phyloP scores from a whole-genome alignment of 2,113 vertebrate genomes.

The Myocastor coypus region DNA sequence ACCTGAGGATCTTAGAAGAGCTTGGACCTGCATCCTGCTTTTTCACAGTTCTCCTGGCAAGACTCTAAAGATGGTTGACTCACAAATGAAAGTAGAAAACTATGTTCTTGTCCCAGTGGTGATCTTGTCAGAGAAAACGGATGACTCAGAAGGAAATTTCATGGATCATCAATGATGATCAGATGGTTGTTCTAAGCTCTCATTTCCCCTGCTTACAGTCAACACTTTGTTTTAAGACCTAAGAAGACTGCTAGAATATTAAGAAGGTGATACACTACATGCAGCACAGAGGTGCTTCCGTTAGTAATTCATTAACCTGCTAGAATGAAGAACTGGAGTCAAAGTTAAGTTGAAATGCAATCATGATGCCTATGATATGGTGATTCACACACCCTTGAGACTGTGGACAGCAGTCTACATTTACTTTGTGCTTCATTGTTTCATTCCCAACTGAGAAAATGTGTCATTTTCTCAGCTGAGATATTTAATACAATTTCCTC shows the following conservation, averaged over 20 bases:
- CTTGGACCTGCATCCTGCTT: neutral
- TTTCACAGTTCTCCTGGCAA: neutral
- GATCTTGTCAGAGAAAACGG: neutral
- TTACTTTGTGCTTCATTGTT: slow-evolving; percentile 18
- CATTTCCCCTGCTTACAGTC: neutral
- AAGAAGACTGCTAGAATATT: neutral
- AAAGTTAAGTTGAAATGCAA: neutral
- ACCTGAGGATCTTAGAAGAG: neutral
- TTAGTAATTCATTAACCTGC: neutral
- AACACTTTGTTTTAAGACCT: slow-evolving; percentile 8
- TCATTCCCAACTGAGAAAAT: neutral
- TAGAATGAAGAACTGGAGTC: slow-evolving; percentile 14
- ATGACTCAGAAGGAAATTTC: neutral
- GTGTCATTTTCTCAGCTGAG: neutral
- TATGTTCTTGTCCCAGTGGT: neutral
- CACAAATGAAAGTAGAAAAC: neutral
- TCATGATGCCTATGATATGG: neutral
- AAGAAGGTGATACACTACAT: neutral
- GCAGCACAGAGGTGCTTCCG: neutral
- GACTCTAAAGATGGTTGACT: neutral
- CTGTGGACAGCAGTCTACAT: neutral
- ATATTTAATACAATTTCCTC: neutral
- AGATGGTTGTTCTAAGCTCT: neutral
- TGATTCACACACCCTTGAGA: slow-evolving; percentile 8
- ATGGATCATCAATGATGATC: neutral